Evolutionary conservation across 2,113 vertebrate species (phyloP).

Genomic region (Amphilophus citrinellus): DNA sequence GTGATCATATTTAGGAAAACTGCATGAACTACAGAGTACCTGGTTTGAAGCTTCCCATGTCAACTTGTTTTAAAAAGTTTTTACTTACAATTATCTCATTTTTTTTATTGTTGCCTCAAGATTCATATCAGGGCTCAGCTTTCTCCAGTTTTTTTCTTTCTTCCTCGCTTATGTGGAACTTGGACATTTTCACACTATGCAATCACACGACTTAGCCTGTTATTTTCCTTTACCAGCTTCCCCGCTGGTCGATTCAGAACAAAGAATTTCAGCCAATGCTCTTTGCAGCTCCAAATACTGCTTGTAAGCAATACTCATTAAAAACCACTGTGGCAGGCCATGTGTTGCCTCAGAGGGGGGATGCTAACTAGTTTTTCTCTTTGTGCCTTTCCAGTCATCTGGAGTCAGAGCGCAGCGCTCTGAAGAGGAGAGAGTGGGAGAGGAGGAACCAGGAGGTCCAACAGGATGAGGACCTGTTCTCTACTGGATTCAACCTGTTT

Average conservation of each 20-base stretch:
- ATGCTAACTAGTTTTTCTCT: slow-evolving; percentile 47
- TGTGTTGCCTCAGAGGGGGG: neutral
- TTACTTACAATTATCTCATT: neutral
- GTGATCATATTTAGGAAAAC: neutral
- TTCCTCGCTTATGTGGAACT: neutral
- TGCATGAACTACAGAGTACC: neutral
- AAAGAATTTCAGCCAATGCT: neutral
- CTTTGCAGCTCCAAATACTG: slow-evolving; percentile 15
- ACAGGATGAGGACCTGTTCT: slow-evolving; percentile 97
- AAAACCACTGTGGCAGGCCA: slow-evolving; percentile 17
- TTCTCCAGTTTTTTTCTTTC: neutral
- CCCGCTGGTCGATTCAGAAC: neutral
- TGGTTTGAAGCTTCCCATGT: neutral
- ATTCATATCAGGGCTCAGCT: neutral
- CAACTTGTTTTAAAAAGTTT: neutral
- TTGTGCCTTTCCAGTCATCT: slow-evolving; percentile 87
- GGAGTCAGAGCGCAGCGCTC: slow-evolving; percentile 93
- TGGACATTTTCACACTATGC: neutral
- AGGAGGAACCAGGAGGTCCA: slow-evolving; percentile 97
- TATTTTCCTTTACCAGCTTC: slow-evolving; percentile 1
- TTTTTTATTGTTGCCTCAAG: neutral
- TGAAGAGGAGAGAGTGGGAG: slow-evolving; percentile 98
- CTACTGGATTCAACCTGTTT: slow-evolving; percentile 97
- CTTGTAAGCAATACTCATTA: slow-evolving; percentile 34
- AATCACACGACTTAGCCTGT: neutral